Evolutionary conservation across 2,797 vertebrate species (phyloP).

Genomic region (Coracias cyanogaster): DNA sequence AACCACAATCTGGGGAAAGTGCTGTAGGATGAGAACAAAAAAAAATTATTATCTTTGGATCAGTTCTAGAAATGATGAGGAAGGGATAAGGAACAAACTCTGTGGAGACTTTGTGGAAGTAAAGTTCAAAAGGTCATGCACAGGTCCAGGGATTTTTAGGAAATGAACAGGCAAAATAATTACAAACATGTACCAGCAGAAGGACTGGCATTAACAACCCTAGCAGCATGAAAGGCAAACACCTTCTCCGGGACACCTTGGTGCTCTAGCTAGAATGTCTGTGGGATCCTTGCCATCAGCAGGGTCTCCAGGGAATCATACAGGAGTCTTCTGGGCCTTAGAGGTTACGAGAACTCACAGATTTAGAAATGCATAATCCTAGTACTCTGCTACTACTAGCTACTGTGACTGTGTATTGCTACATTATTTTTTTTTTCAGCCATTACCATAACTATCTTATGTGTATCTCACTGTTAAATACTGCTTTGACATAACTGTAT

Average conservation of each 20-base stretch:
- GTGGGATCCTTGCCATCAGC: too few relatives aligned
- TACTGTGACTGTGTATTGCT: not conserved
- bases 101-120: not conserved
- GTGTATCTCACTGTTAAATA: not conserved
- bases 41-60: not conserved
- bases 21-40: not conserved
- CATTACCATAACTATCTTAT: not conserved
- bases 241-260: not conserved
- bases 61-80: not conserved
- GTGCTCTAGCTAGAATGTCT: not conserved
- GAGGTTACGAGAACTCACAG: not conserved
- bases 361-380: not conserved
- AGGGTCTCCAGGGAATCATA: too few relatives aligned
- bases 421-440: not conserved
- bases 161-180: not conserved
- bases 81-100: not conserved
- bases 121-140: not conserved
- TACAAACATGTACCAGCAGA: not conserved
- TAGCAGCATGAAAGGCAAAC: not conserved
- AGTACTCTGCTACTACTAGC: not conserved
- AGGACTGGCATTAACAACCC: not conserved
- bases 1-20: not conserved
- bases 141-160: not conserved
- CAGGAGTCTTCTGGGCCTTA: not conserved
- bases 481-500: not conserved